A percentile compares a stretch with the other conserved stretches of the same genome.
Conservation (phyloP, 2,888 invertebrate species). For the Lasioglossum vierecki region DNA sequence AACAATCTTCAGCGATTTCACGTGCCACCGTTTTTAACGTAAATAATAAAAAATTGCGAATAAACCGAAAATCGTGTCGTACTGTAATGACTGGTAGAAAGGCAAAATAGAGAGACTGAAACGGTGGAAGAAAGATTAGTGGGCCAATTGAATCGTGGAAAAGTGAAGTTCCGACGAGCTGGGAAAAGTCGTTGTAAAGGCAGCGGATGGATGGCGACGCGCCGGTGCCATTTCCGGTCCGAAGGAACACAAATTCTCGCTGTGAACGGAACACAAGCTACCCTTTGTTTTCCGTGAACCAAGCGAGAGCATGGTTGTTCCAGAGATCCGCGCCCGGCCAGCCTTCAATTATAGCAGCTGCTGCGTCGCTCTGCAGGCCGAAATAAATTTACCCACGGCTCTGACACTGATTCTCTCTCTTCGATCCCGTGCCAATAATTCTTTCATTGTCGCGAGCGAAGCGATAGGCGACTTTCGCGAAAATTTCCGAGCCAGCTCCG, state of each 20-base stretch:
- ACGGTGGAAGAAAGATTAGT: background rate
- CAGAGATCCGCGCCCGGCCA: conserved; percentile 23
- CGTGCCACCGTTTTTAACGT: background rate
- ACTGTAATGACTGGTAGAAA: background rate
- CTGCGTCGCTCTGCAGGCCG: conserved; percentile 18
- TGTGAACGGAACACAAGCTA: conserved; percentile 33
- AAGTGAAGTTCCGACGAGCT: background rate
- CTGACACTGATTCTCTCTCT: conserved; percentile 32
- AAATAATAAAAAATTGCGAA: background rate
- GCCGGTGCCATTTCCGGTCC: conserved; percentile 14
- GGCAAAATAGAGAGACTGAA: background rate
- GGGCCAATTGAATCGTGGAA: background rate
- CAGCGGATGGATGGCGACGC: background rate
- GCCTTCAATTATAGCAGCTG: conserved; percentile 44
- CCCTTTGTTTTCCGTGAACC: conserved; percentile 42
- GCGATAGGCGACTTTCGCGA: background rate
- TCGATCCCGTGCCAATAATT: conserved; percentile 42
- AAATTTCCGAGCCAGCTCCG: background rate
- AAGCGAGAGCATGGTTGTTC: conserved; percentile 1
- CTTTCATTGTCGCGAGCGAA: conserved; percentile 12
- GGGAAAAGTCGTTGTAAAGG: background rate
- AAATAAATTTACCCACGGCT: conserved; percentile 46
- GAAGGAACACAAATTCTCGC: background rate
- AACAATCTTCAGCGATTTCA: too few species aligned
- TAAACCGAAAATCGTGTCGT: background rate